These are phyloP conservation scores for Pangasius sanitwongsei DNA, from an alignment of 2,797 vertebrate species.

Conservation along the genomic window DNA sequence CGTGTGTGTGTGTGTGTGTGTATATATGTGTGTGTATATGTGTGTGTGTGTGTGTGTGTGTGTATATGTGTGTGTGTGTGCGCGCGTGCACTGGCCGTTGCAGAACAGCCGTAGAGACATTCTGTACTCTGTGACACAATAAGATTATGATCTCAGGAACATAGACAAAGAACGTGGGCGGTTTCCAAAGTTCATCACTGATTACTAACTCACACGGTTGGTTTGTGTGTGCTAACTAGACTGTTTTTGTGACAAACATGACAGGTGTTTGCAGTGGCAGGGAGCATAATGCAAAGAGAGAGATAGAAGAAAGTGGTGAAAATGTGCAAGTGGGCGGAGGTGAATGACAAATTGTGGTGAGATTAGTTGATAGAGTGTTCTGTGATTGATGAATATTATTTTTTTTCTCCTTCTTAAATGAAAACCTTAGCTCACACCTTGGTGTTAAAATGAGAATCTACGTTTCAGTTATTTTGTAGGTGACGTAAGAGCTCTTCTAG, in stretches of 20 bases:
- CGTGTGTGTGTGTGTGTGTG: conserved; percentile 21
- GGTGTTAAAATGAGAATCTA: neutral
- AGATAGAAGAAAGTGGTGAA: neutral
- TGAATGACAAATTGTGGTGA: neutral
- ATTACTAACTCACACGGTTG: conserved; percentile 20
- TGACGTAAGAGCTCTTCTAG: neutral
- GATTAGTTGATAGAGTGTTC: neutral
- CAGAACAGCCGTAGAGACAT: conserved; percentile 66
- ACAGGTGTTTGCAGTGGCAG: neutral
- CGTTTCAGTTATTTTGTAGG: neutral
- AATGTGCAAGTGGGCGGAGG: neutral
- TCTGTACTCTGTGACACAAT: conserved; percentile 75
- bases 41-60: conserved; percentile 25
- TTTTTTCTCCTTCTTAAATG: neutral
- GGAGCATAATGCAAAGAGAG: neutral
- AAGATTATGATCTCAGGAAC: conserved; percentile 50
- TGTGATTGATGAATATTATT: neutral
- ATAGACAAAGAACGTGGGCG: conserved; percentile 46
- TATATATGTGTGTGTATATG: conserved; percentile 21
- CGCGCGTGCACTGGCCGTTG: neutral
- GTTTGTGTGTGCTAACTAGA: conserved; percentile 23
- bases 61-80: neutral
- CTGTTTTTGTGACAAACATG: conserved; percentile 6
- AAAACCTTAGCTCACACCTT: neutral
- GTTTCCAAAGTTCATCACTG: conserved; percentile 49